These are phyloP conservation scores for Carapus acus DNA, from an alignment of 2,797 vertebrate species.

Conservation along the genomic window DNA sequence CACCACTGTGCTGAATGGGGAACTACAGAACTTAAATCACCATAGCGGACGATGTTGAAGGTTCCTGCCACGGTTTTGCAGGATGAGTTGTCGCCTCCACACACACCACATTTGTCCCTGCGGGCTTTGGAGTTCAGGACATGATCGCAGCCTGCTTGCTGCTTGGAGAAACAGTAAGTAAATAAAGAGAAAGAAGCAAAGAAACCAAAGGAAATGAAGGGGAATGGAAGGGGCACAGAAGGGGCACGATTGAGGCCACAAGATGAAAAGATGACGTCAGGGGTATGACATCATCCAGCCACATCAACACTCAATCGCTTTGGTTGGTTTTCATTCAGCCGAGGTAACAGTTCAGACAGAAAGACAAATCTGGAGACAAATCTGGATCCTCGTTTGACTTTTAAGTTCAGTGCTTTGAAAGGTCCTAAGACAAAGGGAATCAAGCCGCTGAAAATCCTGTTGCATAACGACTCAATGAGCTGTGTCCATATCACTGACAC, in stretches of 20 bases:
- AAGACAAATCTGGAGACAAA: background rate
- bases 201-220: too few relatives aligned
- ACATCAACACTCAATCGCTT: too few relatives aligned
- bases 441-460: constrained; percentile 26
- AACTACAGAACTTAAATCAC: constrained; percentile 70
- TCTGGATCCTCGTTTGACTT: constrained; percentile 5
- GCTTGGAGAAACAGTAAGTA: constrained; percentile 52
- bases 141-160: constrained; percentile 99
- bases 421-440: constrained; percentile 9
- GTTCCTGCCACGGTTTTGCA: constrained; percentile 95
- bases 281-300: too few relatives aligned
- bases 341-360: constrained; percentile 11
- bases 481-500: constrained; percentile 13
- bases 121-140: constrained; percentile 98
- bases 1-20: background rate
- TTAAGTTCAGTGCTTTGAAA: constrained; percentile 11
- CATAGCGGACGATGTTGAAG: constrained; percentile 92
- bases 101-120: constrained; percentile 97
- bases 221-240: too few relatives aligned
- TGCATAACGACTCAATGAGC: constrained; percentile 18
- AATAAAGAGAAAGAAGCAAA: too few relatives aligned
- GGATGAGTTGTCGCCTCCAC: constrained; percentile 97
- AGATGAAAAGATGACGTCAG: too few relatives aligned
- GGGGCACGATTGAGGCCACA: too few relatives aligned
- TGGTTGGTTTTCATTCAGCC: constrained; percentile 5